These are phyloP conservation scores for Caenorhabditis wallacei DNA, from an alignment of 2,888 invertebrate species.

Conservation along the genomic window DNA sequence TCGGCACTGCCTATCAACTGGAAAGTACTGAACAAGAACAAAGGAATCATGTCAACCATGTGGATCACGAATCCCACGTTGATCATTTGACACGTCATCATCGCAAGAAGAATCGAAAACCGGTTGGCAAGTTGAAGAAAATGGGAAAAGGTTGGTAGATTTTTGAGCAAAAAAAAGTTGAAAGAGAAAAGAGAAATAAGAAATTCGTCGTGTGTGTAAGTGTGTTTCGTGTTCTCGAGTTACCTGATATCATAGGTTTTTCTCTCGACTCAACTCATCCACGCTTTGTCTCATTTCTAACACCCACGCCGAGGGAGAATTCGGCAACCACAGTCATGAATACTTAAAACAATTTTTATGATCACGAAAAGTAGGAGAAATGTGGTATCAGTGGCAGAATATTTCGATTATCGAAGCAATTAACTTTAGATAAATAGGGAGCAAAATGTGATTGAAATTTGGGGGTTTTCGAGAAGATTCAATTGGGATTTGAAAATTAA, in stretches of 20 bases:
- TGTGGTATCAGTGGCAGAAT: slow-evolving; percentile 24
- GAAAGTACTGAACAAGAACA: slow-evolving; percentile 44
- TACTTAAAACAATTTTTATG: slow-evolving; percentile 39
- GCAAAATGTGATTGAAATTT: slow-evolving; percentile 2
- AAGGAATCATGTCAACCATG: slow-evolving; percentile 43
- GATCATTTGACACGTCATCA: slow-evolving; percentile 54
- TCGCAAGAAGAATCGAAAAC: slow-evolving; percentile 59
- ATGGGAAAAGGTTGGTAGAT: slow-evolving; percentile 50
- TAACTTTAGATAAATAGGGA: not conserved
- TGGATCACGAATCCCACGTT: slow-evolving; percentile 45
- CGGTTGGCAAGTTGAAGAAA: slow-evolving; percentile 56
- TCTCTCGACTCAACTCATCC: slow-evolving; percentile 41
- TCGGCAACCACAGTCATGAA: slow-evolving; percentile 39
- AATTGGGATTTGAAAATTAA: not conserved
- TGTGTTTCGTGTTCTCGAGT: slow-evolving; percentile 64
- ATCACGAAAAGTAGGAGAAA: slow-evolving; percentile 6
- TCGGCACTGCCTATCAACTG: slow-evolving; percentile 57
- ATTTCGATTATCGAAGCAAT: slow-evolving; percentile 9
- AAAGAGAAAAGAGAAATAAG: not conserved
- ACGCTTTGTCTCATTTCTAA: slow-evolving; percentile 39
- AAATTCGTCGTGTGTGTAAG: slow-evolving; percentile 7
- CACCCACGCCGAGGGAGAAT: slow-evolving; percentile 53
- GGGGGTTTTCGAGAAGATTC: not conserved
- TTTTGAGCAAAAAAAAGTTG: not conserved
- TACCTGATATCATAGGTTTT: slow-evolving; percentile 54